These are phyloP conservation scores for Gallinago solitaria DNA, from an alignment of 2,797 vertebrate species.

Conservation along the genomic window DNA sequence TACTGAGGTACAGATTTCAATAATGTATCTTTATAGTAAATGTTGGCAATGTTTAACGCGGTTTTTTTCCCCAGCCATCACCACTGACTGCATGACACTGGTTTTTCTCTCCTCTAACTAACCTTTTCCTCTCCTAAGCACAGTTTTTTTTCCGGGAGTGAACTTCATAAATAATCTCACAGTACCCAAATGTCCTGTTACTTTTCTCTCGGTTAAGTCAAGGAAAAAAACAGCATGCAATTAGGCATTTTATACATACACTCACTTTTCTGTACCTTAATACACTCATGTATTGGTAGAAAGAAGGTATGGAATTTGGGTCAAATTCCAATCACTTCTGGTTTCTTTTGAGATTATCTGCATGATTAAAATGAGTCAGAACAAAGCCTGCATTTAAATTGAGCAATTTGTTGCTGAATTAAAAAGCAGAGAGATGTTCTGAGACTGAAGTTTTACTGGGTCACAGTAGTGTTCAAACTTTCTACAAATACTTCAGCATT, in stretches of 20 bases:
- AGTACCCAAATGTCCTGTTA: background rate
- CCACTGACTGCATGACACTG: background rate
- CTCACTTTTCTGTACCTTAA: background rate
- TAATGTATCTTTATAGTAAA: background rate
- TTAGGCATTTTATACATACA: background rate
- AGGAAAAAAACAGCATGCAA: background rate
- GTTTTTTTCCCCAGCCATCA: background rate
- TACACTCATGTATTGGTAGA: background rate
- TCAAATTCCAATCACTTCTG: conserved; percentile 7
- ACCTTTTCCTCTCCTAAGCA: conserved; percentile 2
- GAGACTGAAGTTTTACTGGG: background rate
- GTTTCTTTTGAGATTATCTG: conserved; percentile 35
- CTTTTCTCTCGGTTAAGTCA: conserved; percentile 1
- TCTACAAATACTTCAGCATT: background rate
- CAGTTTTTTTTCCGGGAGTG: background rate
- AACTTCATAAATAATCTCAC: conserved; percentile 12
- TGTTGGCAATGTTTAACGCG: background rate
- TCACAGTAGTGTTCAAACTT: background rate
- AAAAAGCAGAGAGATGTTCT: background rate
- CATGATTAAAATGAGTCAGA: conserved; percentile 17
- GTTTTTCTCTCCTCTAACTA: conserved; percentile 14
- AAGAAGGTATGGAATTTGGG: conserved; percentile 18
- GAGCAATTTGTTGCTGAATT: background rate
- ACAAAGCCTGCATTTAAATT: conserved; percentile 31
- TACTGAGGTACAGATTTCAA: background rate